Conservation (phyloP, 92 coral and sea anemone species). For the Muricea muricata region DNA sequence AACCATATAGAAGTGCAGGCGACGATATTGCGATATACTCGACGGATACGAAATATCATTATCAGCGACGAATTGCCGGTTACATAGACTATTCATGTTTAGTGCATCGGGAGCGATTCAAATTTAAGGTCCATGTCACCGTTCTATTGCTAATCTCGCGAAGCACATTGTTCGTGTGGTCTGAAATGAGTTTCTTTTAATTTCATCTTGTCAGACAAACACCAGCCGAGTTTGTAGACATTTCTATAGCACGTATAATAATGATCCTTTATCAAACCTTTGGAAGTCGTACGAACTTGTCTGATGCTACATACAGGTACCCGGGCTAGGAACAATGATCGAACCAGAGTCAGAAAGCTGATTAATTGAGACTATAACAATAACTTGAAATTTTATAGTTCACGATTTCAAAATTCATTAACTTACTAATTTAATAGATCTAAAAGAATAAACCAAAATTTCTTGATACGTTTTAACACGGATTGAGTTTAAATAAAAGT, state of each 20-base stretch:
- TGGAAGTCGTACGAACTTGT: neutral
- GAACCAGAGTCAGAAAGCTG: neutral
- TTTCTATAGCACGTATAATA: neutral
- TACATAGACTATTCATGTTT: neutral
- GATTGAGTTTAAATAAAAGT: no score
- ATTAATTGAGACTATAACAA: no score
- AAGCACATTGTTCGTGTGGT: neutral
- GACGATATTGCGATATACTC: neutral
- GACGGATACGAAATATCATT: constrained; percentile 27
- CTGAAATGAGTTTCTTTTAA: neutral
- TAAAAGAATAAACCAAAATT: no score
- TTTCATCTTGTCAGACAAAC: neutral
- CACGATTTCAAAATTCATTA: no score
- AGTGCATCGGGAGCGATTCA: neutral
- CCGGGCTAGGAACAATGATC: constrained; percentile 1
- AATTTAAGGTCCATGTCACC: neutral
- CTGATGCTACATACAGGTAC: constrained; percentile 6
- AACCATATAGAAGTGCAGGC: constrained; percentile 13
- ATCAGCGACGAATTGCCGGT: neutral
- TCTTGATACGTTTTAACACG: no score
- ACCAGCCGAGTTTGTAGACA: neutral
- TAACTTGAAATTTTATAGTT: no score
- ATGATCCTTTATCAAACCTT: neutral
- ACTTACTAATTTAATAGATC: no score
- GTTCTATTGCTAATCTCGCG: neutral